Conservation (phyloP, 2,888 invertebrate species). For the Volucella bombylans region DNA sequence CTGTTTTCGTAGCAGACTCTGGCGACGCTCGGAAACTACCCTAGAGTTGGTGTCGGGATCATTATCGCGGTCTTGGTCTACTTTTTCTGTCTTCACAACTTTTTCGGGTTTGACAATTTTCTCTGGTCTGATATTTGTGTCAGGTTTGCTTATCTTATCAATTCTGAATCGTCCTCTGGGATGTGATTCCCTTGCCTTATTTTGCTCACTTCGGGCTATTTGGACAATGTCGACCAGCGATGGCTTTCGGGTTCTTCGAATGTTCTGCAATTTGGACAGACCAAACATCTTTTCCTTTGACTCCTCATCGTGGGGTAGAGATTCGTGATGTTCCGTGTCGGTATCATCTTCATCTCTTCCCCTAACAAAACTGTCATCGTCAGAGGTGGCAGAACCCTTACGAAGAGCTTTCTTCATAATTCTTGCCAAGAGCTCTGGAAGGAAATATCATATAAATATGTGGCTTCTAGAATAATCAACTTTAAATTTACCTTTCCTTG, state of each 20-base stretch:
- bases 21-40: constrained; percentile 80
- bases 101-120: constrained; percentile 52
- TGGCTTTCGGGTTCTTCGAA: constrained; percentile 79
- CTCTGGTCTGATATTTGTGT: constrained; percentile 26
- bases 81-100: constrained; percentile 42
- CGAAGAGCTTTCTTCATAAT: constrained; percentile 83
- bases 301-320: constrained; percentile 85
- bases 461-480: background rate
- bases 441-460: constrained; percentile 1
- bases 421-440: constrained; percentile 80
- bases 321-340: constrained; percentile 88
- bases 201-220: constrained; percentile 79
- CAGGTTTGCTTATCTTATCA: constrained; percentile 75
- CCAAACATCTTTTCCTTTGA: constrained; percentile 78
- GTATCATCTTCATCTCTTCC: constrained; percentile 85
- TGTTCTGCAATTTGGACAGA: constrained; percentile 78
- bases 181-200: constrained; percentile 78
- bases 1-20: constrained; percentile 79
- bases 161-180: constrained; percentile 79
- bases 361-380: constrained; percentile 82
- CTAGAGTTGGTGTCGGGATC: constrained; percentile 80
- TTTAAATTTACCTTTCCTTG: constrained; percentile 79
- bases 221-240: constrained; percentile 81
- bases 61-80: constrained; percentile 75
- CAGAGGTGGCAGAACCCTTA: constrained; percentile 85